Base-by-base conservation (phyloP, 2,113 vertebrate species). In the Cichladusa arquata region DNA sequence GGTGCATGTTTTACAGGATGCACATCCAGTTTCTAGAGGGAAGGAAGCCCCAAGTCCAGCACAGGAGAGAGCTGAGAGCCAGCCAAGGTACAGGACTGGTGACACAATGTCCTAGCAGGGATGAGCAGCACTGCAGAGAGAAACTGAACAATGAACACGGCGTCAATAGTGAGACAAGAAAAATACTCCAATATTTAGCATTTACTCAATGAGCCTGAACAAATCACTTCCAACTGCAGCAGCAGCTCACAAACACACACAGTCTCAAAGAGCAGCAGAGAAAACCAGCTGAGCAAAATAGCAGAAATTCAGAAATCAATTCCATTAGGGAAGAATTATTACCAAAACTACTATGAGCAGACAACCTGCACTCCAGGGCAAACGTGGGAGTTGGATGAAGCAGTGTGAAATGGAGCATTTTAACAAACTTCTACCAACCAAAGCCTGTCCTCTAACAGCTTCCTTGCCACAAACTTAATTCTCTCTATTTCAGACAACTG, bases 61-160 rank as follows among this genome's bases (percentile, higher is more conserved):
- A 97, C 94, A 93, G 92, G 74, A 96, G 92, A 89, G 84, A 95
- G 93, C 97, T 96, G 90, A 90, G 95, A 97, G 96, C 97, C 97
- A 97, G 97, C 96, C 97, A 97, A 95, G 96, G 96, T 73, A 95
- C 97, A 97, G 97, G 96, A 95, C 33, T 84, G 96, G 97, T 97
- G 96, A 97, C 96, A 97, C 93, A 96, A 65, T 94, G 95, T 97
- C 97, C 97, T 97, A 96, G 97, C 91, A 96, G 95, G 95, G 89
- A 95, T 95, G 97, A 97, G 92, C 92, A 92, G 70, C 97, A 96
- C 98, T 97, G 97, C 87, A 85, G 97, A 98, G 96, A 98, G 91
- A 98, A 98, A 98, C 97, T 98, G 97, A 94, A 97, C 97, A 98
- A 94, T 97, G 93, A 97, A 94, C 97, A 94, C 92, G 88, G 33